These are phyloP conservation scores for Agonopterix subpropinquella DNA, from an alignment of 2,888 invertebrate genomes.

Conservation along the genomic window DNA sequence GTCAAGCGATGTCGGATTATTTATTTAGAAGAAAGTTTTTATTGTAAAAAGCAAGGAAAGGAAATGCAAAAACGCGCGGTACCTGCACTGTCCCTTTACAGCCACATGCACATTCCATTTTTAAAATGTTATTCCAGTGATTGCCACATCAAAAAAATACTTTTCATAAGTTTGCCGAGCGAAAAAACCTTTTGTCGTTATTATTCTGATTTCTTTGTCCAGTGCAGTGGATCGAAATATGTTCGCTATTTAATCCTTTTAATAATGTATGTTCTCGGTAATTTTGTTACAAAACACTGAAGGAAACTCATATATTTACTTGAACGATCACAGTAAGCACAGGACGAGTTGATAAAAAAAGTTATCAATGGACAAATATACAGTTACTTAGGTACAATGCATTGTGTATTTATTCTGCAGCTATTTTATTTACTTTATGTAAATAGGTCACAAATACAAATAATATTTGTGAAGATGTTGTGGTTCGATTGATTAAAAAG, in stretches of 20 bases:
- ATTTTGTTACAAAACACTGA: constrained; percentile 7
- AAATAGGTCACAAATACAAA: no score
- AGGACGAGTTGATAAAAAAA: constrained; percentile 9
- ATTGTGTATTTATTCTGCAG: neutral
- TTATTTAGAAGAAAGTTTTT: constrained; percentile 76
- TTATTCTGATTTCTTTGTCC: constrained; percentile 40
- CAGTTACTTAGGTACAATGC: constrained; percentile 2
- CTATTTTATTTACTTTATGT: neutral
- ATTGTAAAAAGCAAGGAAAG: constrained; percentile 71
- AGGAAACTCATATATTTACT: neutral
- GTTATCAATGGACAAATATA: constrained; percentile 14
- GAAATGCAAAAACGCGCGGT: constrained; percentile 73
- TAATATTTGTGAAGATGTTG: no score
- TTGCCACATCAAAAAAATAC: constrained; percentile 54
- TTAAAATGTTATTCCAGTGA: constrained; percentile 28
- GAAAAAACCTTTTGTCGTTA: constrained; percentile 51
- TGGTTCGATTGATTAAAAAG: no score
- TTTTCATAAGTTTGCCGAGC: constrained; percentile 42
- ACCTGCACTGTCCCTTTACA: constrained; percentile 68
- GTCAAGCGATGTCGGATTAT: constrained; percentile 69
- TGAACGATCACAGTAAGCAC: neutral
- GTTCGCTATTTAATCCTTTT: constrained; percentile 51
- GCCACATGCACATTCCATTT: constrained; percentile 59
- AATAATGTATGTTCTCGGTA: constrained; percentile 19
- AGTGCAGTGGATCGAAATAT: constrained; percentile 32